phyloP scores from a whole-genome alignment of 1,140 invertebrate genomes.

The Drosophila leontia region DNA sequence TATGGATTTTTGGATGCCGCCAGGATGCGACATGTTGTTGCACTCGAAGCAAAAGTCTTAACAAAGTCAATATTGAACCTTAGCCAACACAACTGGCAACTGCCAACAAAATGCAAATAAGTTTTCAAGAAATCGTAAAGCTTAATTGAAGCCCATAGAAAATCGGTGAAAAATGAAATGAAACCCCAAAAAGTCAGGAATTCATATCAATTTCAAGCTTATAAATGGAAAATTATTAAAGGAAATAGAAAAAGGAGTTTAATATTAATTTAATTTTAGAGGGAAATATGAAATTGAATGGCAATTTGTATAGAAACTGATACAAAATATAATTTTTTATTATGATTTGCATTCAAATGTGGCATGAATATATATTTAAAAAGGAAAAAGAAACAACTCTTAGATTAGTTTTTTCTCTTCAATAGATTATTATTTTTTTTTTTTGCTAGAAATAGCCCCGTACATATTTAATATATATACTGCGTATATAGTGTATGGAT shows the following conservation, averaged over 20 bases:
- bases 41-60: conserved; percentile 32
- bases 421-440: conserved; percentile 18
- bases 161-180: conserved; percentile 5
- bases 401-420: conserved; percentile 27
- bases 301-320: conserved; percentile 3
- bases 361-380: neutral
- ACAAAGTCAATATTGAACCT: conserved; percentile 34
- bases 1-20: conserved; percentile 21
- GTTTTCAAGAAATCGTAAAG: conserved; percentile 6
- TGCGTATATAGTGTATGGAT: conserved; percentile 13
- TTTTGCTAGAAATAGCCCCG: conserved; percentile 21
- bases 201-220: neutral
- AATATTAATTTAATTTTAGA: conserved; percentile 12
- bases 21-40: conserved; percentile 19
- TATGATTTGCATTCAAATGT: conserved; percentile 35
- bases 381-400: conserved; percentile 10
- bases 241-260: neutral
- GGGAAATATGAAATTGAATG: conserved; percentile 6
- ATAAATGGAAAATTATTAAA: conserved; percentile 6
- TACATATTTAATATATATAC: conserved; percentile 31
- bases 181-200: neutral
- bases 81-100: conserved; percentile 9
- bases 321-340: conserved; percentile 9
- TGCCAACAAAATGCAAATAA: conserved; percentile 23
- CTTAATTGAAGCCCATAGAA: conserved; percentile 15